A percentile compares a stretch with the other conserved stretches of the same genome.
These are phyloP conservation scores for Limnephilus lunatus DNA, from an alignment of 2,888 invertebrate genomes.

Conservation along the genomic window DNA sequence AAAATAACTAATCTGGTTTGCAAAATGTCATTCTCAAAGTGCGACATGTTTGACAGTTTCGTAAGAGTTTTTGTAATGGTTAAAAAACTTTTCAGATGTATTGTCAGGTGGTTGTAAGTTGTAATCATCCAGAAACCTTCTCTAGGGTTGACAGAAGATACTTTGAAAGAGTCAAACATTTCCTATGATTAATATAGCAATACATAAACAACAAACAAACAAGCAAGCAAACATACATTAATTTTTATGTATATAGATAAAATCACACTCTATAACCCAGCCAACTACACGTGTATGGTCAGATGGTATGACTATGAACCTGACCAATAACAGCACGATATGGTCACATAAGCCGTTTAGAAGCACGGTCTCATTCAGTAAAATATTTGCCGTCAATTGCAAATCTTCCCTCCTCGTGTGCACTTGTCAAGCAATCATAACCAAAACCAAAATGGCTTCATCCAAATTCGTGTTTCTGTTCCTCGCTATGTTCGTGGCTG, in stretches of 20 bases:
- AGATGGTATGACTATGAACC: not conserved
- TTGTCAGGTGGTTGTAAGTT: too few species aligned
- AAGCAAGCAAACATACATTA: too few species aligned
- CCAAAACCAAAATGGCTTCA: conserved; percentile 49
- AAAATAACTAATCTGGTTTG: too few species aligned
- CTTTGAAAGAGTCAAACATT: too few species aligned
- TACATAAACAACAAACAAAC: too few species aligned
- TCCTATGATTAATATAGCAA: too few species aligned
- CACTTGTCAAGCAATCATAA: not conserved
- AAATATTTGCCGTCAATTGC: not conserved
- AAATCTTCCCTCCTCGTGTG: not conserved
- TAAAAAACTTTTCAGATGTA: too few species aligned
- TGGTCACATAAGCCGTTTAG: not conserved
- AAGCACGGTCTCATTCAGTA: not conserved
- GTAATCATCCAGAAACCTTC: too few species aligned
- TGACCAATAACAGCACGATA: not conserved
- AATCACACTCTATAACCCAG: not conserved
- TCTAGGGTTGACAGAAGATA: too few species aligned
- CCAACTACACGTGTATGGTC: not conserved
- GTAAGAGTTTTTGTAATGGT: too few species aligned
- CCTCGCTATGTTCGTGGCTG: conserved; percentile 59
- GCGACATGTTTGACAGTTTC: too few species aligned
- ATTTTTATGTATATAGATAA: not conserved
- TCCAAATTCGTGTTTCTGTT: conserved; percentile 58
- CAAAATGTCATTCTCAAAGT: too few species aligned